Evolutionary conservation across 2,888 invertebrate genomes (phyloP), one percentile per base, ranked within the genome.

Genomic region (Druceiella hillmani): DNA sequence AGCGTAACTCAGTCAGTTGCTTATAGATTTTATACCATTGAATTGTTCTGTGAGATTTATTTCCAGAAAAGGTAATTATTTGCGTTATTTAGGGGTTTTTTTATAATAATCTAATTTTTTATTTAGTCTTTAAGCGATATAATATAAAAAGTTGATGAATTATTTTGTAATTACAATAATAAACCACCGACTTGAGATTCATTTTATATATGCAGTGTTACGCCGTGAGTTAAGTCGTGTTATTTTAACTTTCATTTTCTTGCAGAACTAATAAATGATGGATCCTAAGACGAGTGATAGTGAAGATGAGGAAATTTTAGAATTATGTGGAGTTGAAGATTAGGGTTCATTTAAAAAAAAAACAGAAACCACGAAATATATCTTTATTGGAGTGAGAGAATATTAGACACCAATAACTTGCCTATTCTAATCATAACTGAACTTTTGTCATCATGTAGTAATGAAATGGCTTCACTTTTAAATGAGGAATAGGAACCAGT

Each of bases 121-220:
- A 33, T 33, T 11, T 33, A 17, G 25, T 33, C 12, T 20, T 15
- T 22, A 17, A 15, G 17, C 33, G n/a, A 27, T 27, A 12, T 27
- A 27, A 27, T 12, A 27, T 27, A 27, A 27, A 27, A 27, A 27
- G n/a, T 27, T 11, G 27, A 12, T 27, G 12, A 11, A 11, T 27
- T n/a, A 12, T 27, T 27, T 27, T 27, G 27, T 27, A 27, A 27
- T 27, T 27, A 27, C 12, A 27, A 10, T 27, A 27, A 16, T 16
- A 12, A 33, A 20, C 15, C 17, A 22, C 17, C 17, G 2, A 35
- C 26, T 27, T 16, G 35, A 35, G 28, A 35, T 27, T 11, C 28
- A 15, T 20, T 40, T 40, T 35, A 40, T 36, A 36, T 31, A 40
- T 36, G 40, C 40, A 40, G 31, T 40, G 36, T 40, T 40, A 36